Conservation (phyloP, 2,113 vertebrate genomes). For the Symphodus melops region DNA sequence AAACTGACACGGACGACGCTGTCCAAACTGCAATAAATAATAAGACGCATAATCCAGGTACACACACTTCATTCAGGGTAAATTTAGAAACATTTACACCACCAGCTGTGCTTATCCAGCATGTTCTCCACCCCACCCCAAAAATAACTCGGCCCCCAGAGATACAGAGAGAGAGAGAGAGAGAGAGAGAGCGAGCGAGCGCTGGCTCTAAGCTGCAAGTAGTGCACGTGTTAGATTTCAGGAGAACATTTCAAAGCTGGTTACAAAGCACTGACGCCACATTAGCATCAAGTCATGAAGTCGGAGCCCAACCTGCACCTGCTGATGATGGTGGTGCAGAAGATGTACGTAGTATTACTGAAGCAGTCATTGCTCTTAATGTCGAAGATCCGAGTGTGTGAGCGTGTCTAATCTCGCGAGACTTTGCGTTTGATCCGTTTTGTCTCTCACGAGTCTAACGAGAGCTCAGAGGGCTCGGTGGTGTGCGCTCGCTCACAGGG, state of each 20-base stretch:
- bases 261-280: not conserved
- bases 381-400: too few relatives aligned
- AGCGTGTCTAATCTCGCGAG: too few relatives aligned
- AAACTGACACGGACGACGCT: not conserved
- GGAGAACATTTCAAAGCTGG: constrained; percentile 5
- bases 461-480: too few relatives aligned
- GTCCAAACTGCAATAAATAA: not conserved
- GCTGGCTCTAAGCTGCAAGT: constrained; percentile 2
- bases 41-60: not conserved
- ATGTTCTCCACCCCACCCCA: constrained; percentile 35
- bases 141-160: constrained; percentile 57
- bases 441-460: too few relatives aligned
- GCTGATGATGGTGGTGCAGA: not conserved
- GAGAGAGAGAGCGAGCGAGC: constrained; percentile 1
- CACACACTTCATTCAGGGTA: constrained; percentile 17
- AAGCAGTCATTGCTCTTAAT: too few relatives aligned
- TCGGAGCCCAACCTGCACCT: too few relatives aligned
- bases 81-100: constrained; percentile 50
- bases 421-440: too few relatives aligned
- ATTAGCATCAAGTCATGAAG: not conserved
- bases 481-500: too few relatives aligned
- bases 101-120: constrained; percentile 55
- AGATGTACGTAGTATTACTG: not conserved
- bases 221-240: not conserved
- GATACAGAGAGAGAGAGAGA: constrained; percentile 1